Conservation (phyloP, 2,888 invertebrate genomes). For the Poecilobothrus nobilitatus region DNA sequence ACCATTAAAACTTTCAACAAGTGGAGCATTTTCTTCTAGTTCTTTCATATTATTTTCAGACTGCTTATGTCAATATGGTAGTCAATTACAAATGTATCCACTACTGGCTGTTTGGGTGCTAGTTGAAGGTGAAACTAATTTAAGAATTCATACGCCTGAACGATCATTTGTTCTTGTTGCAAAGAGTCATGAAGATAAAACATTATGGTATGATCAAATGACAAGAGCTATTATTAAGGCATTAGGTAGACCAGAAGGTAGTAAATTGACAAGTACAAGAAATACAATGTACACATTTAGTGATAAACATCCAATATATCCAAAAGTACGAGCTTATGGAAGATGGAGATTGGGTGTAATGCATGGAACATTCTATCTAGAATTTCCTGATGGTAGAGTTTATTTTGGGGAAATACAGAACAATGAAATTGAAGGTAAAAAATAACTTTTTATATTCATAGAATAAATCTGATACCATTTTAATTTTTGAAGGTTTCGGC, state of each 20-base stretch:
- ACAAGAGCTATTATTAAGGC: constrained; percentile 63
- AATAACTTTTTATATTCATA: neutral
- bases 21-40: constrained; percentile 56
- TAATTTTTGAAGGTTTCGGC: constrained; percentile 32
- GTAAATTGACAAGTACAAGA: constrained; percentile 56
- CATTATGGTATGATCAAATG: constrained; percentile 69
- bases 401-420: constrained; percentile 75
- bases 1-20: constrained; percentile 59
- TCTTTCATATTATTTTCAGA: constrained; percentile 78
- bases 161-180: constrained; percentile 62
- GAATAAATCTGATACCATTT: neutral
- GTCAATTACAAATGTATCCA: constrained; percentile 59
- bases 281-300: constrained; percentile 65
- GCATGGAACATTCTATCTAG: constrained; percentile 73
- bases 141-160: constrained; percentile 70
- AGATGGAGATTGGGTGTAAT: constrained; percentile 73
- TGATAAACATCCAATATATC: constrained; percentile 58
- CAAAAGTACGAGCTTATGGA: constrained; percentile 71
- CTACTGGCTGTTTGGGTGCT: constrained; percentile 75
- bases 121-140: constrained; percentile 57
- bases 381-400: constrained; percentile 70
- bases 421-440: constrained; percentile 37
- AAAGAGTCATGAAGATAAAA: constrained; percentile 55
- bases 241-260: constrained; percentile 53
- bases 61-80: constrained; percentile 65